These are phyloP conservation scores for Eumeta japonica DNA, from an alignment of 1,140 invertebrate genomes.

Conservation along the genomic window DNA sequence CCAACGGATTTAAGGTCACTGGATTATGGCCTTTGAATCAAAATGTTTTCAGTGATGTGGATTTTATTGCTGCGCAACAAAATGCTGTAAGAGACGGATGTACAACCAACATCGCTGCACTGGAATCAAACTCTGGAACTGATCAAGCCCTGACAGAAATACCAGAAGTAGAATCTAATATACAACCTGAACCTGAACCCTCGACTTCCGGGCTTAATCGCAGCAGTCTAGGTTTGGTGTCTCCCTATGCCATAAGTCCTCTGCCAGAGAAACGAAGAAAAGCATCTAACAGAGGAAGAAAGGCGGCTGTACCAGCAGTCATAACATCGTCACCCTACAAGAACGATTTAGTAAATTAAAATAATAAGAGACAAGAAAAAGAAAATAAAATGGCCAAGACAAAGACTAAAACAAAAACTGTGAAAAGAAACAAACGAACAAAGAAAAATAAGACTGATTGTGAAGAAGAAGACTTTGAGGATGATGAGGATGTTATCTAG, in stretches of 20 bases:
- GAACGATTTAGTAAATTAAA: constrained; percentile 12
- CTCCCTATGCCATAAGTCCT: constrained; percentile 16
- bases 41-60: constrained; percentile 15
- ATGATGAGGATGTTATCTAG: no score
- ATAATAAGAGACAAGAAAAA: constrained; percentile 14
- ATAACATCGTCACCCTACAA: constrained; percentile 16
- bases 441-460: background rate
- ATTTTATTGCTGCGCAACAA: constrained; percentile 17
- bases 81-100: constrained; percentile 18
- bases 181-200: constrained; percentile 8
- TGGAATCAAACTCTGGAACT: no score
- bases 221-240: constrained; percentile 14
- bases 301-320: constrained; percentile 12
- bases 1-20: constrained; percentile 14
- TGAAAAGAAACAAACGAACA: constrained; percentile 7
- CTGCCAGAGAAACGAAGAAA: constrained; percentile 14
- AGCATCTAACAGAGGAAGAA: constrained; percentile 17
- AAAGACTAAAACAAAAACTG: constrained; percentile 11
- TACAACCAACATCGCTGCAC: constrained; percentile 9
- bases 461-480: background rate
- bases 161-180: no score
- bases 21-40: constrained; percentile 21
- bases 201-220: constrained; percentile 15
- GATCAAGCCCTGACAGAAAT: no score
- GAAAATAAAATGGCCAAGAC: constrained; percentile 13